phyloP scores from a whole-genome alignment of 1,140 invertebrate genomes.

The Formica exsecta region DNA sequence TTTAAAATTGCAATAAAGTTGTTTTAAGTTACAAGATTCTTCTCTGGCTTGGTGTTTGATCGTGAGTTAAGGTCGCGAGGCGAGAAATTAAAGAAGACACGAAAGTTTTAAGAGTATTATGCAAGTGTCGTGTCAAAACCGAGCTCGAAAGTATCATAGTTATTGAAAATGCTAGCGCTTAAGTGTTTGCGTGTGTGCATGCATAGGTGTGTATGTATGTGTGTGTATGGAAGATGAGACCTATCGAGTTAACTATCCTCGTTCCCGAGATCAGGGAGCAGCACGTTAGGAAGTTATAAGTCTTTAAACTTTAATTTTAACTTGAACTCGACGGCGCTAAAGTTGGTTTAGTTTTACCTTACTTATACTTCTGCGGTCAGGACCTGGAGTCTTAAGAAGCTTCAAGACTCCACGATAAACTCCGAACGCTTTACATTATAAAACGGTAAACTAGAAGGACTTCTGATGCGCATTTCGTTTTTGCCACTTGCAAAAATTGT shows the following conservation, averaged over 20 bases:
- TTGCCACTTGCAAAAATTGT: conserved; percentile 13
- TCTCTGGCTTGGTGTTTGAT: neutral
- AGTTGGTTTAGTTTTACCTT: conserved; percentile 75
- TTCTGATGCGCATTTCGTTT: conserved; percentile 24
- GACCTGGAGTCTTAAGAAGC: conserved; percentile 72
- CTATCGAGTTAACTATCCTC: conserved; percentile 72
- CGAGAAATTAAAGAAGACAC: conserved; percentile 47
- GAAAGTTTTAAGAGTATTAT: conserved; percentile 56
- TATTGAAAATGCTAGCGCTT: conserved; percentile 43
- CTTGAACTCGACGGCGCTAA: conserved; percentile 70
- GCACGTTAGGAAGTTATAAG: conserved; percentile 80
- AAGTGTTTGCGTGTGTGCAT: conserved; percentile 33
- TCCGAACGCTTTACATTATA: conserved; percentile 70
- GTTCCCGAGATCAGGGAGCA: conserved; percentile 69
- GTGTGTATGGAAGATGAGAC: conserved; percentile 49
- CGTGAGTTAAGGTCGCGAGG: neutral
- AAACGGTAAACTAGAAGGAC: conserved; percentile 15
- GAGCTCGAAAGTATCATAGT: conserved; percentile 34
- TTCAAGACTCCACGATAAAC: conserved; percentile 76
- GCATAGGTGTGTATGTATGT: neutral
- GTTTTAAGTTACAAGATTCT: neutral
- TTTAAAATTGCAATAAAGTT: neutral
- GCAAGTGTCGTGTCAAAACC: conserved; percentile 29
- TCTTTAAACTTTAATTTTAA: conserved; percentile 82
- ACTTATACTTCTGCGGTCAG: conserved; percentile 77